Conservation (phyloP, 2,888 invertebrate genomes). For the Drosophila affinis region DNA sequence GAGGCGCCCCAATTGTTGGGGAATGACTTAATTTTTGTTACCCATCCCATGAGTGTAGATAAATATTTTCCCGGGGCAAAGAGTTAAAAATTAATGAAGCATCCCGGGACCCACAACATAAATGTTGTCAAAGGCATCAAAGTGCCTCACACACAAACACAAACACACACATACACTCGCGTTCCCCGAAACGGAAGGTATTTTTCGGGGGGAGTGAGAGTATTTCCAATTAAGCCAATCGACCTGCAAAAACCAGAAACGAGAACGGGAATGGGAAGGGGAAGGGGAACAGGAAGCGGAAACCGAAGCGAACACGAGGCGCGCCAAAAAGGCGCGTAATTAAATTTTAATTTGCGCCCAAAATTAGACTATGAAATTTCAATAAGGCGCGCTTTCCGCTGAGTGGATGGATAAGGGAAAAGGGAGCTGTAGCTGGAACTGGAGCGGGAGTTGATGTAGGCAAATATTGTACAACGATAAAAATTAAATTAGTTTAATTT, state of each 20-base stretch:
- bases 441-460: not conserved
- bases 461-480: conserved; percentile 28
- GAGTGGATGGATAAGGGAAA: not conserved
- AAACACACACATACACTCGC: conserved; percentile 12
- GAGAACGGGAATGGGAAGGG: conserved; percentile 8
- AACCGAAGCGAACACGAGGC: not conserved
- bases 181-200: not conserved
- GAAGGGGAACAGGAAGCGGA: not conserved
- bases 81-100: conserved; percentile 64
- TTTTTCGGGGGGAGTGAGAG: not conserved
- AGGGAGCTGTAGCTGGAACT: not conserved
- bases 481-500: conserved; percentile 66
- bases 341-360: conserved; percentile 71
- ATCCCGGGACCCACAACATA: conserved; percentile 30
- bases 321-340: conserved; percentile 53
- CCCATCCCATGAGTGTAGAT: conserved; percentile 20
- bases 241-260: conserved; percentile 40
- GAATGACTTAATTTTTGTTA: conserved; percentile 34
- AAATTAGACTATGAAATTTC: conserved; percentile 71
- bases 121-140: conserved; percentile 56
- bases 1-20: conserved; percentile 38
- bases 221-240: conserved; percentile 56
- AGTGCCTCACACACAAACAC: conserved; percentile 36
- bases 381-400: conserved; percentile 39
- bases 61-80: conserved; percentile 22